Evolutionary conservation across 2,797 vertebrate genomes (phyloP).

Genomic region (Diceros bicornis): DNA sequence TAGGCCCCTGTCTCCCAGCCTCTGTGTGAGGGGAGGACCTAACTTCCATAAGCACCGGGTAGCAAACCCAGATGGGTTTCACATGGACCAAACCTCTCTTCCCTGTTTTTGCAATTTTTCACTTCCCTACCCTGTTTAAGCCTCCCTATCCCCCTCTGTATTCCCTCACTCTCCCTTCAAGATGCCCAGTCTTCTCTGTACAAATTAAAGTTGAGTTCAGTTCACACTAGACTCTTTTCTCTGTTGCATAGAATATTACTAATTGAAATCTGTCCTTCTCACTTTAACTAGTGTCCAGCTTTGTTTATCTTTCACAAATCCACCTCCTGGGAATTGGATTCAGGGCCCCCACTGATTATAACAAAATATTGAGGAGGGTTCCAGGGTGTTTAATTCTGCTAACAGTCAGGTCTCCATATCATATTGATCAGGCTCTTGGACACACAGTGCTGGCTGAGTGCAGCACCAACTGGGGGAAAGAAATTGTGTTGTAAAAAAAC

Average conservation of each 20-base stretch:
- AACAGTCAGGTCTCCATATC: background rate
- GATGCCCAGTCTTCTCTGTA: background rate
- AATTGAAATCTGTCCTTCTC: background rate
- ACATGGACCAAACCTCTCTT: background rate
- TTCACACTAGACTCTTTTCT: background rate
- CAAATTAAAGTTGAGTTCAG: background rate
- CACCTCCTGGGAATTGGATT: background rate
- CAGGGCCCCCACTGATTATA: background rate
- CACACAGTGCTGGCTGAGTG: background rate
- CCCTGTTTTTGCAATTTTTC: background rate
- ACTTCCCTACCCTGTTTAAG: background rate
- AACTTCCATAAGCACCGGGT: background rate
- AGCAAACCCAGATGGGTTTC: background rate
- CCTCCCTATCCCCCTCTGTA: background rate
- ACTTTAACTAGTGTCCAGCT: background rate
- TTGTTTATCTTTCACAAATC: background rate
- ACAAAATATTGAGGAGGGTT: background rate
- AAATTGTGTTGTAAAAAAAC: background rate
- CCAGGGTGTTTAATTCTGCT: background rate
- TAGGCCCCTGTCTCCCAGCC: background rate
- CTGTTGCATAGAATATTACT: background rate
- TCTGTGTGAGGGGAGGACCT: background rate
- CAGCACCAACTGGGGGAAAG: background rate
- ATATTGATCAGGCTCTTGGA: background rate
- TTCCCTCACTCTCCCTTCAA: background rate